A percentile compares a stretch with the other conserved stretches of the same genome.
These are phyloP conservation scores for Rousettus leschenaultii DNA, from an alignment of 2,113 vertebrate genomes.

Conservation along the genomic window DNA sequence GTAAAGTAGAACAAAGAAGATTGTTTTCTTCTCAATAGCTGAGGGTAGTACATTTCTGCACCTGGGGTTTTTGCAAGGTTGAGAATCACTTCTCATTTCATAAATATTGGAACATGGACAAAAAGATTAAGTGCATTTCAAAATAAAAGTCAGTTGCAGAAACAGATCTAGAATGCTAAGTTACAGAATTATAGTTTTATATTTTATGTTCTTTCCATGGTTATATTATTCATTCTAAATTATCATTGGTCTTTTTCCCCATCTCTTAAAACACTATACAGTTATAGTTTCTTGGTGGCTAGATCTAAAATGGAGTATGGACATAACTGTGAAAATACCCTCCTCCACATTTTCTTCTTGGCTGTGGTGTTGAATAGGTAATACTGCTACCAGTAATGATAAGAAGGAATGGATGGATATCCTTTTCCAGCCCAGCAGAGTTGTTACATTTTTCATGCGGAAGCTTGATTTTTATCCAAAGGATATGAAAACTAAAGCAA, in stretches of 20 bases:
- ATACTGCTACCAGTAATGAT: not conserved
- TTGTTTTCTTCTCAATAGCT: not conserved
- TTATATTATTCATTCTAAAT: constrained; percentile 5
- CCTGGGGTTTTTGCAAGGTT: not conserved
- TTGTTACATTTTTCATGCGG: not conserved
- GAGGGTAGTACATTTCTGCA: not conserved
- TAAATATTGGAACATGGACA: not conserved
- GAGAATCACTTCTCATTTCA: not conserved
- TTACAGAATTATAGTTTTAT: not conserved
- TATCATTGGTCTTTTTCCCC: not conserved
- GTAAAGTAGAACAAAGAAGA: not conserved
- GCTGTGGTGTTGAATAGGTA: not conserved
- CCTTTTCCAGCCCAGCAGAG: not conserved
- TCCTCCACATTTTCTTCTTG: not conserved
- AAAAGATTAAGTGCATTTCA: constrained; percentile 30
- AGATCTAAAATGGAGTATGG: not conserved
- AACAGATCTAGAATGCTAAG: not conserved
- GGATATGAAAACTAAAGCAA: not conserved
- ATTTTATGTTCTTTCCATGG: not conserved
- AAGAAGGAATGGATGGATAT: not conserved
- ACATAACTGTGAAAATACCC: constrained; percentile 23
- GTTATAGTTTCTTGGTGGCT: not conserved
- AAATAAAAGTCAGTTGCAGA: constrained; percentile 2
- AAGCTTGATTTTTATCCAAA: not conserved
- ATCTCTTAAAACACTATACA: not conserved